Evolutionary conservation across 2,888 invertebrate genomes (phyloP).

Genomic region (Agrochola macilenta): DNA sequence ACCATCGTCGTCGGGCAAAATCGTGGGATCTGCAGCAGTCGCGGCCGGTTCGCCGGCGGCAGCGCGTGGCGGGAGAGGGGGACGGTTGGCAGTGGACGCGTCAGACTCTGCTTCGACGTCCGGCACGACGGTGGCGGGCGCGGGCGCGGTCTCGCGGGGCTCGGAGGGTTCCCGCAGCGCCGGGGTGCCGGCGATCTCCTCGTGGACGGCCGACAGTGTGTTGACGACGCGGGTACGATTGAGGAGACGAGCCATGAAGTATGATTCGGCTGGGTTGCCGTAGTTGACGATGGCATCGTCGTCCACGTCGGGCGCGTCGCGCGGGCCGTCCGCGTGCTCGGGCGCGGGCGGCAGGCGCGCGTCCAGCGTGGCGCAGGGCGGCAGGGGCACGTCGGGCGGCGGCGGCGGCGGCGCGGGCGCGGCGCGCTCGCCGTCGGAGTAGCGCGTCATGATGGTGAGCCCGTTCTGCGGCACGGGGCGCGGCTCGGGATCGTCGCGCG

Average conservation of each 20-base stretch:
- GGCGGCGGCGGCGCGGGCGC: constrained; percentile 73
- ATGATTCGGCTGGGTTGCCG: constrained; percentile 88
- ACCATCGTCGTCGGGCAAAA: constrained; percentile 75
- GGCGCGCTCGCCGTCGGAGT: constrained; percentile 80
- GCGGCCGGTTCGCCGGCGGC: constrained; percentile 41
- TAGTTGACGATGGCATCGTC: constrained; percentile 83
- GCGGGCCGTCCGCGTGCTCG: constrained; percentile 49
- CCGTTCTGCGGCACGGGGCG: constrained; percentile 84
- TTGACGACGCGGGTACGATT: constrained; percentile 84
- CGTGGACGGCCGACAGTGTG: constrained; percentile 84
- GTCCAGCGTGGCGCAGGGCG: constrained; percentile 82
- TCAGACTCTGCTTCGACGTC: constrained; percentile 58
- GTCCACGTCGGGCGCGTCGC: constrained; percentile 64
- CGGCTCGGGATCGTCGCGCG: constrained; percentile 60
- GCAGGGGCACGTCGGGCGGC: constrained; percentile 74
- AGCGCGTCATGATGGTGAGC: constrained; percentile 88
- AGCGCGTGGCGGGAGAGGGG: constrained; percentile 55
- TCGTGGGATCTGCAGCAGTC: constrained; percentile 36
- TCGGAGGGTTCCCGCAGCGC: constrained; percentile 57
- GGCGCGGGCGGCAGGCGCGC: constrained; percentile 75
- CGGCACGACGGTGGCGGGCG: constrained; percentile 55
- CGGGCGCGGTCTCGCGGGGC: constrained; percentile 59
- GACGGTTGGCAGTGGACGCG: constrained; percentile 44
- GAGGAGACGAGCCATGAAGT: constrained; percentile 86
- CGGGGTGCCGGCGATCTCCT: constrained; percentile 75